Evolutionary conservation across 2,113 vertebrate genomes (phyloP).

Genomic region (Corythoichthys haematopterus): DNA sequence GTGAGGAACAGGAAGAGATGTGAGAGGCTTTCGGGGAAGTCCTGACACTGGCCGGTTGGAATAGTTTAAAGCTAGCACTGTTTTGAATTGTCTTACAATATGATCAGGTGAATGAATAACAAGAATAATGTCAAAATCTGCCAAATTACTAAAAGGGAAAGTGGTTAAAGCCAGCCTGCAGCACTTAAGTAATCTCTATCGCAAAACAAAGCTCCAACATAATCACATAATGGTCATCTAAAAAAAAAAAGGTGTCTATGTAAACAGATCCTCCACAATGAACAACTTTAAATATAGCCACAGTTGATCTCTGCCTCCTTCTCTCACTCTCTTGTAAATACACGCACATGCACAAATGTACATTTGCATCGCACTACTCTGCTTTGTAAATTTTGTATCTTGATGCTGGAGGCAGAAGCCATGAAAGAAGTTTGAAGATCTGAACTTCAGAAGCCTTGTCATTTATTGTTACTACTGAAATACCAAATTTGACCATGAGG

Average conservation of each 20-base stretch:
- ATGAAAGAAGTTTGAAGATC: constrained; percentile 14
- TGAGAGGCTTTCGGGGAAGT: constrained; percentile 42
- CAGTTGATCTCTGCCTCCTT: constrained; percentile 33
- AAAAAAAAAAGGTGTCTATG: constrained; percentile 25
- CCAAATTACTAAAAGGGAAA: not conserved
- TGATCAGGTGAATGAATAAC: not conserved
- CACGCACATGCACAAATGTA: constrained; percentile 13
- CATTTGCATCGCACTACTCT: constrained; percentile 10
- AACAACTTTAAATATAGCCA: constrained; percentile 50
- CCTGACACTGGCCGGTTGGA: constrained; percentile 15
- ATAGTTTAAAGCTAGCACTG: not conserved
- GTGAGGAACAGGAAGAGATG: constrained; percentile 31
- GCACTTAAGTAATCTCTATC: not conserved
- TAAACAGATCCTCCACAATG: constrained; percentile 36
- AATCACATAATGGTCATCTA: constrained; percentile 24
- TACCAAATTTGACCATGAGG: not conserved
- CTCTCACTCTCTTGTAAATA: constrained; percentile 25
- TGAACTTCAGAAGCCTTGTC: constrained; percentile 2
- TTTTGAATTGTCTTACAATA: not conserved
- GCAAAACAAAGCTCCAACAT: constrained; percentile 15
- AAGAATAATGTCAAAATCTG: not conserved
- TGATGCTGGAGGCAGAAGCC: not conserved
- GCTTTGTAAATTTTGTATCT: constrained; percentile 9
- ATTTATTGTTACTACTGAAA: not conserved
- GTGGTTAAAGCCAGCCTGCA: constrained; percentile 1